phyloP scores from a whole-genome alignment of 1,140 invertebrate genomes.

The Oryzaephilus surinamensis region DNA sequence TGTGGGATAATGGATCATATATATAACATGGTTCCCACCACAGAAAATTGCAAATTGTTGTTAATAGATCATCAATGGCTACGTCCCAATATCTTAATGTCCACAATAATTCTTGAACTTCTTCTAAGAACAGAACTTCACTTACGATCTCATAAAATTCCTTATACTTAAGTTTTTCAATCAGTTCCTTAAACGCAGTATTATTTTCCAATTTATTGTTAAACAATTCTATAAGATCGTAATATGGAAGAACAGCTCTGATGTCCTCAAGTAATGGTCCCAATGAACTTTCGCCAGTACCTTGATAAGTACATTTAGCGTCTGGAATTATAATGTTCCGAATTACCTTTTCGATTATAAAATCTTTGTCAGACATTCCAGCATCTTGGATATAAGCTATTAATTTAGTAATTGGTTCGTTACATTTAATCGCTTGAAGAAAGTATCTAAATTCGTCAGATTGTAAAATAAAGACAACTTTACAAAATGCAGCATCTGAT shows the following conservation, averaged over 20 bases:
- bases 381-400: slow-evolving; percentile 11
- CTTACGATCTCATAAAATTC: slow-evolving; percentile 11
- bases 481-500: slow-evolving; percentile 15
- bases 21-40: no score
- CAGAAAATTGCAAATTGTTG: slow-evolving; percentile 12
- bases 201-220: slow-evolving; percentile 15
- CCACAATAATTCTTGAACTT: slow-evolving; percentile 13
- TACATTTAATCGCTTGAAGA: slow-evolving; percentile 4
- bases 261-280: slow-evolving; percentile 13
- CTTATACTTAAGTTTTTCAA: slow-evolving; percentile 12
- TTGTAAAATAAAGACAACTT: slow-evolving; percentile 14
- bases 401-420: slow-evolving; percentile 11
- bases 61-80: slow-evolving; percentile 9
- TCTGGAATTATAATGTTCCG: no score
- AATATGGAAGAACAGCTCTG: slow-evolving; percentile 6
- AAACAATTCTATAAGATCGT: slow-evolving; percentile 7
- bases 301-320: no score
- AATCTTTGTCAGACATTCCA: slow-evolving; percentile 9
- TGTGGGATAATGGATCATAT: no score
- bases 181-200: slow-evolving; percentile 15
- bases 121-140: slow-evolving; percentile 12
- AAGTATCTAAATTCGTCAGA: slow-evolving; percentile 12
- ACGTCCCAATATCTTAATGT: slow-evolving; percentile 9
- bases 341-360: no score
- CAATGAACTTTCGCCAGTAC: no score